Evolutionary conservation across 2,797 vertebrate genomes (phyloP), one percentile per base, ranked within the genome.

Genomic region (Alcedo quadribrachys): DNA sequence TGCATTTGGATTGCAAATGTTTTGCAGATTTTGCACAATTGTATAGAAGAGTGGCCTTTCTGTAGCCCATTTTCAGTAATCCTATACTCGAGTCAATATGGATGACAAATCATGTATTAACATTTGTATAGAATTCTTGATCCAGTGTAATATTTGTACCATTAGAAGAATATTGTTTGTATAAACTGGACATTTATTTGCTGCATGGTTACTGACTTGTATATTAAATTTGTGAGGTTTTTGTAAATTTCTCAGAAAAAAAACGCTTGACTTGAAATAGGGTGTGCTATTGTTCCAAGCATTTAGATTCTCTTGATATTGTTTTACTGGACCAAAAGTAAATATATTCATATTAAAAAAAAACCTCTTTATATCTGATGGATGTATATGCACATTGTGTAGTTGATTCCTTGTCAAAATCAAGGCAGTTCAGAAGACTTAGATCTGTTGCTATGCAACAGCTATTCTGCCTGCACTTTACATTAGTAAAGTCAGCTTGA

Each of bases 31-130:
- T 98, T 98, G 98, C 98, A 98, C 97, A 97, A 97, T 85, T 97
- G 97, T 97, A 97, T 96, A 98, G 97, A 97, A 97, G 96, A 96
- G 97, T 98, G 98, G 98, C 98, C 98, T 98, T 98, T 97, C 96
- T 97, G 95, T 96, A 97, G 96, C 95, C 95, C 96, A 95, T 97
- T 98, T 98, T 96, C 96, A 93, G 92, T 97, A 95, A 96, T 89
- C 94, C 94, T 96, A 53, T 96, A 97, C 97, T 97, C 94, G 62
- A 97, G 94, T 97, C 21, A 13, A 95, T 92, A 96, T 94, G 94
- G 96, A 96, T 96, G 92, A 97, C 90, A 97, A 97, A 97, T 96
- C 95, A 94, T 61, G 35, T 96, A 97, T 97, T 96, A 95, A 94
- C 53, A 30, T 97, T 98, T 98, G 96, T 97, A 97, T 96, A 96